A percentile compares a stretch with the other conserved stretches of the same genome.
Evolutionary conservation across 1,140 invertebrate species (phyloP).

Genomic region (Marisa cornuarietis): DNA sequence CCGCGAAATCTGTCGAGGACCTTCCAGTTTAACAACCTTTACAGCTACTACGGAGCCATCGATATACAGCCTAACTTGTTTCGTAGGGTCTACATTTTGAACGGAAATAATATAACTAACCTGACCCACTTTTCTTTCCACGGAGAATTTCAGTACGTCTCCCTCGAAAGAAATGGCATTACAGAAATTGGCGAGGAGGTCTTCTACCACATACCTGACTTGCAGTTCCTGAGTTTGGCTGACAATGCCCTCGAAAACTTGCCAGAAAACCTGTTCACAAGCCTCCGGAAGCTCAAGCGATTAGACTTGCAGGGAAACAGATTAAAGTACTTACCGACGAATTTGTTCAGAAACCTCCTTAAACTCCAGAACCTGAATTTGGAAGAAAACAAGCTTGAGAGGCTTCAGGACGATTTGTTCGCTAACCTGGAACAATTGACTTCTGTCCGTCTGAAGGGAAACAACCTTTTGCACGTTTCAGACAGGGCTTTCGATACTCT

Average conservation of each 20-base stretch:
- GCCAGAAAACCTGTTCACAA: constrained; percentile 25
- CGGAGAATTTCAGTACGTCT: constrained; percentile 40
- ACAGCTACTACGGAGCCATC: constrained; percentile 26
- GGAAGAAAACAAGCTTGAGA: constrained; percentile 28
- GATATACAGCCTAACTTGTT: constrained; percentile 29
- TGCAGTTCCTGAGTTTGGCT: constrained; percentile 38
- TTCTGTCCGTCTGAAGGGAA: constrained; percentile 32
- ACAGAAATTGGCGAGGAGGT: constrained; percentile 18
- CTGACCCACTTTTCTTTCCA: constrained; percentile 30
- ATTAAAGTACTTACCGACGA: constrained; percentile 12
- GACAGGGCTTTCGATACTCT: constrained; percentile 25
- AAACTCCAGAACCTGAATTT: constrained; percentile 32
- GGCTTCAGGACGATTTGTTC: constrained; percentile 31
- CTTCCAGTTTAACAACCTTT: constrained; percentile 31
- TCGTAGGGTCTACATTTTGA: constrained; percentile 31
- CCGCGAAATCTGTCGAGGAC: constrained; percentile 34
- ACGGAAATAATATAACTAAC: constrained; percentile 35
- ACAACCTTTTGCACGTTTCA: constrained; percentile 26
- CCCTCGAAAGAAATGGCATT: constrained; percentile 30
- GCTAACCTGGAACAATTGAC: constrained; percentile 26
- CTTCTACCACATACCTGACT: constrained; percentile 30
- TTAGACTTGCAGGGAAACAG: constrained; percentile 29
- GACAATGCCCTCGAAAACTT: constrained; percentile 30
- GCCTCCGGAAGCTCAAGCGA: constrained; percentile 19
- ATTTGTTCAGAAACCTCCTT: constrained; percentile 23